Percentiles rank a stretch among this genome's conserved stretches.
These are phyloP conservation scores for Asarcornis scutulata DNA, from an alignment of 2,113 vertebrate species.

Conservation along the genomic window DNA sequence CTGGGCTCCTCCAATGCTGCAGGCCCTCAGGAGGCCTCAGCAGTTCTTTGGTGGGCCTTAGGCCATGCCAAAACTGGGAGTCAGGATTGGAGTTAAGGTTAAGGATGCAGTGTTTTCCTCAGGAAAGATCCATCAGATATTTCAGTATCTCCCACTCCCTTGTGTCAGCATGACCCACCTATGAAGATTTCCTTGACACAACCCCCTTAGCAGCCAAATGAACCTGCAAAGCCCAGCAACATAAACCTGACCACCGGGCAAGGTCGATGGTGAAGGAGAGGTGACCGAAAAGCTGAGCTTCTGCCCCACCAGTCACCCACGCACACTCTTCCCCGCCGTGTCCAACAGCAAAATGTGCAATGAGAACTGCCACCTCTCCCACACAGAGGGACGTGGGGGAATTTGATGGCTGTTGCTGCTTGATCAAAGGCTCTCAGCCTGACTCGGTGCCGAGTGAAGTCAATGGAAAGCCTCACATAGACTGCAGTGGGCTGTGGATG, in stretches of 20 bases:
- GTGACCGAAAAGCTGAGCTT: accelerated
- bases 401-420: not conserved
- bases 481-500: slow-evolving; percentile 49
- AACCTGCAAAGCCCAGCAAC: not conserved
- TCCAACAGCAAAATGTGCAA: not conserved
- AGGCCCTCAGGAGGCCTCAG: not conserved
- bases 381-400: not conserved
- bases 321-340: accelerated
- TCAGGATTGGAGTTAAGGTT: not conserved
- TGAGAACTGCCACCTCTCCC: not conserved
- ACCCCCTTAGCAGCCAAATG: not conserved
- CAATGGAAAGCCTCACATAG: slow-evolving; percentile 48
- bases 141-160: not conserved
- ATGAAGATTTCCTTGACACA: not conserved
- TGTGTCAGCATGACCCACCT: not conserved
- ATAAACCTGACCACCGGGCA: not conserved
- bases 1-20: not conserved
- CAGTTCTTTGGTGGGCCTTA: too few relatives aligned
- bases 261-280: accelerated
- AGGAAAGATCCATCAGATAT: not conserved
- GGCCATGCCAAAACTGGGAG: not conserved
- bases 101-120: not conserved
- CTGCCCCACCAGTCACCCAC: not conserved
- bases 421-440: slow-evolving; percentile 50
- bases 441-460: slow-evolving; percentile 15